Evolutionary conservation across 2,113 vertebrate species (phyloP), one percentile per base, ranked within the genome.

Genomic region (Fulica atra): DNA sequence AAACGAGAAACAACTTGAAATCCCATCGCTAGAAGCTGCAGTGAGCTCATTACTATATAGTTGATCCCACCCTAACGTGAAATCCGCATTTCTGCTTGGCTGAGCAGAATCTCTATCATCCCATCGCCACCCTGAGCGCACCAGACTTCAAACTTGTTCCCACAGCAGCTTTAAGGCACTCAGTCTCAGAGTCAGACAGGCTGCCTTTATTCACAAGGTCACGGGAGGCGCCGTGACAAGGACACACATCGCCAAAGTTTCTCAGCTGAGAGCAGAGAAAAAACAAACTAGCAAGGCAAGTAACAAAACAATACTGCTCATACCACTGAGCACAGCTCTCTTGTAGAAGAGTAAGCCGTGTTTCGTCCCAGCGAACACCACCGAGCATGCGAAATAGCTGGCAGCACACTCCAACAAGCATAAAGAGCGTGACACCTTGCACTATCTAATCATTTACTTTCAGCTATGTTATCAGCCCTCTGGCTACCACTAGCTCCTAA

Each of bases 1-100:
- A 46, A 66, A 65, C 2, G 1, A n/a, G 64, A 76, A 53, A 40
- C 35, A 33, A 70, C 25, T 56, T 44, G 57, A 50, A 57, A 71
- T 33, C 40, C 46, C 2, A 0, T 28, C 78, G 25, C 51, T 19
- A 13, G 64, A 24, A 73, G 65, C 48, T 14, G 8, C 23, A 11
- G 48, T 26, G 56, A 84, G 63, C 38, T 80, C 68, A 54, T 4
- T 16, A 40, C 63, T n/a, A 8, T 4, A 10, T 0, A 14, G 35
- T 0, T 14, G 17, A 76, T n/a, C 35, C 33, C 1, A 0, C 42
- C 28, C 54, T 25, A 8, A 16, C 0, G 10, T 44, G 51, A 50
- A 70, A 60, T 38, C 40, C 28, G 63, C 68, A 31, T 61, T 76
- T 61, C 59, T 72, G 70, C 57, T 51, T 25, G 35, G 28, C 69